Conservation (phyloP, 2,888 invertebrate genomes). For the Euplexia lucipara region DNA sequence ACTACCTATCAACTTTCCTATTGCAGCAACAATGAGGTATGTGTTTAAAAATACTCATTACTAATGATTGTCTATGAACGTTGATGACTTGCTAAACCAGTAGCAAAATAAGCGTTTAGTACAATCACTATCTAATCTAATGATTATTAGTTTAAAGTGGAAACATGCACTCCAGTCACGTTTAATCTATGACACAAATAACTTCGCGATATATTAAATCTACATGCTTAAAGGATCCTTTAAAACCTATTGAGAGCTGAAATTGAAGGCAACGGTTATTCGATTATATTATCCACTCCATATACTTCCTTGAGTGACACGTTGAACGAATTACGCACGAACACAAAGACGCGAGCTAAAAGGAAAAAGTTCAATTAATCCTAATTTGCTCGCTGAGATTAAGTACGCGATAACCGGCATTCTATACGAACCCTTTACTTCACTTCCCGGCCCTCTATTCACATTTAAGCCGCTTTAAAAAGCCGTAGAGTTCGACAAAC, state of each 20-base stretch:
- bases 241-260: slow-evolving; percentile 37
- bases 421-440: slow-evolving; percentile 88
- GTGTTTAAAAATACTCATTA: slow-evolving; percentile 51
- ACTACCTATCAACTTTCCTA: slow-evolving; percentile 20
- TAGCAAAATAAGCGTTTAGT: slow-evolving; percentile 66
- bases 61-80: slow-evolving; percentile 49
- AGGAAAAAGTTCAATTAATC: slow-evolving; percentile 90
- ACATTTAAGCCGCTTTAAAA: slow-evolving; percentile 88
- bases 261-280: slow-evolving; percentile 50
- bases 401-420: slow-evolving; percentile 86
- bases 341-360: slow-evolving; percentile 85
- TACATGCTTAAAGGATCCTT: slow-evolving; percentile 35
- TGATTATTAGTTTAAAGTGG: slow-evolving; percentile 67
- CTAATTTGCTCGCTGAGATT: slow-evolving; percentile 90
- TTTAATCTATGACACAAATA: slow-evolving; percentile 62
- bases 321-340: slow-evolving; percentile 84
- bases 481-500: slow-evolving; percentile 86
- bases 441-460: slow-evolving; percentile 82
- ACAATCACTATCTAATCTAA: slow-evolving; percentile 74
- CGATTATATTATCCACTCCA: slow-evolving; percentile 73
- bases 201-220: slow-evolving; percentile 32
- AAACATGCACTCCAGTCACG: slow-evolving; percentile 50
- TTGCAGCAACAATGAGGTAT: slow-evolving; percentile 28
- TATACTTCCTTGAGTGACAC: slow-evolving; percentile 79
- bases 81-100: slow-evolving; percentile 66